These are phyloP conservation scores for Oncorhynchus mykiss DNA, from an alignment of 2,113 vertebrate species.

Conservation along the genomic window DNA sequence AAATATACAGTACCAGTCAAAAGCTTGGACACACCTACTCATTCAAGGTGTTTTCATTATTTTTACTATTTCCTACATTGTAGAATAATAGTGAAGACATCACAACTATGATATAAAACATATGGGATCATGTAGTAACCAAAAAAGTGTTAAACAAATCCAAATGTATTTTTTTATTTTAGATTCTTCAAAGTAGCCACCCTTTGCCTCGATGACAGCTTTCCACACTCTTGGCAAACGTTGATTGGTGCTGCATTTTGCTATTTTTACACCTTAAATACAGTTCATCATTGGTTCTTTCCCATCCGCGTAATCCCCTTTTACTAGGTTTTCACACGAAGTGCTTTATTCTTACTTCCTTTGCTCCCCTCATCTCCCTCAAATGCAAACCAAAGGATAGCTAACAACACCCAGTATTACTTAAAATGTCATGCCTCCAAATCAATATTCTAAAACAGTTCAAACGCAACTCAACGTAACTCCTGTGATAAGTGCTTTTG, in stretches of 20 bases:
- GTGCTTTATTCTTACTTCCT: slow-evolving; percentile 63
- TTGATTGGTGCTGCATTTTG: neutral
- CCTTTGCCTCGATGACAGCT: no score
- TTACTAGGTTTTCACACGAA: slow-evolving; percentile 67
- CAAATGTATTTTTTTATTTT: no score
- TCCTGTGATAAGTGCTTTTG: slow-evolving; percentile 69
- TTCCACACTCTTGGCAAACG: no score
- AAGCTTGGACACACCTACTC: no score
- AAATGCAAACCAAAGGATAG: slow-evolving; percentile 56
- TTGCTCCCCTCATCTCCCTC: slow-evolving; percentile 48
- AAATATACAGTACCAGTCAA: no score
- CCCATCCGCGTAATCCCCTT: slow-evolving; percentile 58
- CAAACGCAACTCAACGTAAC: slow-evolving; percentile 66
- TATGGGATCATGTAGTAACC: no score
- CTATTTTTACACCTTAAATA: slow-evolving; percentile 52
- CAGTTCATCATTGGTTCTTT: slow-evolving; percentile 37
- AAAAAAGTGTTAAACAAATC: no score
- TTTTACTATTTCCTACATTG: no score
- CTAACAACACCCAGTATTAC: slow-evolving; percentile 72
- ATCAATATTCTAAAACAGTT: slow-evolving; percentile 78
- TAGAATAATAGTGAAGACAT: no score
- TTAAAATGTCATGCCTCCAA: slow-evolving; percentile 75
- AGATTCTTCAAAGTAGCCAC: no score
- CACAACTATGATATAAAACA: no score
- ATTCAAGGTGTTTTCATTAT: no score